Evolutionary conservation across 2,797 vertebrate species (phyloP), one percentile per base, ranked within the genome.

Genomic region (Gymnodraco acuticeps): DNA sequence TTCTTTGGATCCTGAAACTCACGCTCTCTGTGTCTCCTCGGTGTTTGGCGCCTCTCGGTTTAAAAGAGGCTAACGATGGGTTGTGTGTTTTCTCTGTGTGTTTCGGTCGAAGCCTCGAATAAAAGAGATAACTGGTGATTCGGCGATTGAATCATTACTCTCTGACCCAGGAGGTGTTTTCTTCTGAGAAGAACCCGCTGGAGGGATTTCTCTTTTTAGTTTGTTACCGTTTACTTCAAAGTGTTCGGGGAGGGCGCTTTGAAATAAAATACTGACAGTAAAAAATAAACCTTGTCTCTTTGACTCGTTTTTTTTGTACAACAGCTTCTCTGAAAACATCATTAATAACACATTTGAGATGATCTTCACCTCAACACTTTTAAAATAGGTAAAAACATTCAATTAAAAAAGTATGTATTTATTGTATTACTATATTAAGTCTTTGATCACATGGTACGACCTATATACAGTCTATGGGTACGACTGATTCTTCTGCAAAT

Each of bases 131-230:
- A 56, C 67, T 59, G 42, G 46, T 4, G 20, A 71, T 51, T 64
- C 66, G 41, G 27, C 27, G 27, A 27, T 38, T 33, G 33, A 4
- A 38, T 38, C 33, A 38, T 23, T 2, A 0, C 19, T 27, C 65
- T 2, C 17, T 23, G 16, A 75, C 14, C 20, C 61, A 56, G 38
- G 71, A 80, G 70, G 58, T 20, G 64, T 77, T 90, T 87, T 89
- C 88, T 89, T 90, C 87, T 84, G 46, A 85, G 84, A 89, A 86
- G 88, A 87, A 88, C 75, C 52, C 60, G 67, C 73, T 63, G 38
- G n/a, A 65, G 60, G 5, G 51, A 70, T 64, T 70, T 52, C 31
- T 67, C 13, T 69, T 61, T 75, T 19, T 33, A 33, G 1, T 58
- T 1, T 45, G 20, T 47, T 47, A 38, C 42, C 41, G 27, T 64